Evolutionary conservation across 2,888 invertebrate genomes (phyloP).

Genomic region (Julus scandinavius): DNA sequence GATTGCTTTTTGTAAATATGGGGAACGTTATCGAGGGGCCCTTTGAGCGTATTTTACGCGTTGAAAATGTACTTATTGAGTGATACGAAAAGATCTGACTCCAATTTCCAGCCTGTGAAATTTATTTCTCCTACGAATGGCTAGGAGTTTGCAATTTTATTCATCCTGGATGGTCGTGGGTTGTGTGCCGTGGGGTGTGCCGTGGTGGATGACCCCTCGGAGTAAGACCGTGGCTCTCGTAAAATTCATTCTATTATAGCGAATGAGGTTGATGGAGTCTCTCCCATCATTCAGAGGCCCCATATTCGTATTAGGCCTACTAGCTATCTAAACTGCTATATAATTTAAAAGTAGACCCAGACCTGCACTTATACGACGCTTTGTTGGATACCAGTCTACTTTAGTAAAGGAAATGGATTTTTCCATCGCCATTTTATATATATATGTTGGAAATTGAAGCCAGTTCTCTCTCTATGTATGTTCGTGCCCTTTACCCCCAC

Average conservation of each 20-base stretch:
- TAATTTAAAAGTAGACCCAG: slow-evolving; percentile 1
- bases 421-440: neutral
- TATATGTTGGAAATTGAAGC: neutral
- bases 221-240: neutral
- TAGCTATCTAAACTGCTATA: neutral
- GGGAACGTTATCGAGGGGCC: neutral
- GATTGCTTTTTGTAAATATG: neutral
- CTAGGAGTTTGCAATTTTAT: neutral
- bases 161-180: neutral
- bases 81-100: neutral
- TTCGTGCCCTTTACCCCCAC: neutral
- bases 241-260: slow-evolving; percentile 1
- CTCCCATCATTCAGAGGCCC: neutral
- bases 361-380: neutral
- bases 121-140: neutral
- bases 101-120: neutral
- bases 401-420: slow-evolving; percentile 1
- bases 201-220: neutral
- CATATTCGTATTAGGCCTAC: neutral
- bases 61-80: neutral
- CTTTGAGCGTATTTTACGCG: neutral
- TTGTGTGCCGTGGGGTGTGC: too few relatives aligned
- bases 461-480: neutral
- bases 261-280: neutral
- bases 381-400: neutral